Conservation (phyloP, 2,797 vertebrate species). For the Leptoclinus maculatus region DNA sequence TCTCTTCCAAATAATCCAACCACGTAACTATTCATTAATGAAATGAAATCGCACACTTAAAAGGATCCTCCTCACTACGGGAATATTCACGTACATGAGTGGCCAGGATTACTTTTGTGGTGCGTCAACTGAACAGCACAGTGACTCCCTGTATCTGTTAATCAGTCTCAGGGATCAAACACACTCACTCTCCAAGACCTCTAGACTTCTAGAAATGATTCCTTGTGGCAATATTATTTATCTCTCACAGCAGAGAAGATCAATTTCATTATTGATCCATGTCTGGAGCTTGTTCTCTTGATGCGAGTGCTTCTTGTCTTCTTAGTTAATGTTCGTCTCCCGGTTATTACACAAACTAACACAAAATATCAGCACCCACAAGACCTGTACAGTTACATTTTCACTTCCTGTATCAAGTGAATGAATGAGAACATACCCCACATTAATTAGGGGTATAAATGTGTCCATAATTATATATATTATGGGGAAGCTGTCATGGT, state of each 20-base stretch:
- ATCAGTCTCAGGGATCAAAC: neutral
- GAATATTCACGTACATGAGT: neutral
- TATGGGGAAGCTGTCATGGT: neutral
- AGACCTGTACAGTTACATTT: neutral
- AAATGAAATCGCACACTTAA: neutral
- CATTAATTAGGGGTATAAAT: neutral
- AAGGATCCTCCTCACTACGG: too few species aligned
- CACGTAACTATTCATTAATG: neutral
- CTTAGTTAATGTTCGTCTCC: neutral
- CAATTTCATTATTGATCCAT: slow-evolving; percentile 3
- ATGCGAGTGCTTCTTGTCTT: neutral
- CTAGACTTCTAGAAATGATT: neutral
- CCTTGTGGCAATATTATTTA: neutral
- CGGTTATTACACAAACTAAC: neutral
- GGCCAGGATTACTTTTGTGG: neutral
- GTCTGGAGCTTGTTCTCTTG: slow-evolving; percentile 9
- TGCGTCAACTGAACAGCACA: too few species aligned
- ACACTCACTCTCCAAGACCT: neutral
- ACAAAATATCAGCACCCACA: neutral
- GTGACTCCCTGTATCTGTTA: neutral
- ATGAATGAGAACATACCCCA: neutral
- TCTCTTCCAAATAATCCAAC: neutral
- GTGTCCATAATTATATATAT: neutral
- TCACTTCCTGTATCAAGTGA: neutral
- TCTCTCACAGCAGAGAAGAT: slow-evolving; percentile 2